Conservation (phyloP, 2,888 invertebrate species). For the Platycnemis pennipes region DNA sequence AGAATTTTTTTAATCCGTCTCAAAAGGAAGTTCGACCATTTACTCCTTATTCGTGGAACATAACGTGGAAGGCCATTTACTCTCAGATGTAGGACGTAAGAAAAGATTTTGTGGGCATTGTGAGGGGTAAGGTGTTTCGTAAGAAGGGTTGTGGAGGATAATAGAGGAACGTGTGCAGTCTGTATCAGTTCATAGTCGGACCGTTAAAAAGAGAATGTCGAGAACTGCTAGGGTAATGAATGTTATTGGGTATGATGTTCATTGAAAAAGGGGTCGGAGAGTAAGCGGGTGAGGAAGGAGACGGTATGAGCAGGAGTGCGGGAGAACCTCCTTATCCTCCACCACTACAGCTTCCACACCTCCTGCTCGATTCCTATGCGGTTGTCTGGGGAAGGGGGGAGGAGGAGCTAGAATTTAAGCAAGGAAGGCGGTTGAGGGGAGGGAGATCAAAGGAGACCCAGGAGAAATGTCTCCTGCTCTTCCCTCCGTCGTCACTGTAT, state of each 20-base stretch:
- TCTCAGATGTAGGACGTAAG: background rate
- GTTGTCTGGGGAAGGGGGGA: no score
- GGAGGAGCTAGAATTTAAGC: background rate
- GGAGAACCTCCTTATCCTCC: no score
- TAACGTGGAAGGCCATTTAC: conserved; percentile 17
- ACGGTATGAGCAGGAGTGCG: no score
- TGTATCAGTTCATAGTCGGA: no score
- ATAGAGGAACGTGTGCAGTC: background rate
- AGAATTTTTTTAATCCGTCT: no score
- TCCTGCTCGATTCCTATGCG: no score
- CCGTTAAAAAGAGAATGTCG: background rate
- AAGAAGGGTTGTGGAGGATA: background rate
- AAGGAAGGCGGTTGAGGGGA: background rate
- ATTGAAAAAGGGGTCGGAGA: background rate
- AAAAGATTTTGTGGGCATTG: no score
- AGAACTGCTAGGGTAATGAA: background rate
- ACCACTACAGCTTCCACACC: no score
- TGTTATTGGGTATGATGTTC: background rate
- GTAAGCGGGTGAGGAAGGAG: no score
- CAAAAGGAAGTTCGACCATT: no score
- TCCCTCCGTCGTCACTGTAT: background rate
- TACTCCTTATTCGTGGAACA: conserved; percentile 45
- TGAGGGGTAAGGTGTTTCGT: no score
- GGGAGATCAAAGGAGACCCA: conserved; percentile 58
- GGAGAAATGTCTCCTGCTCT: conserved; percentile 44